Base-by-base conservation (phyloP, 2,888 invertebrate genomes). In the Cryptus armator region DNA sequence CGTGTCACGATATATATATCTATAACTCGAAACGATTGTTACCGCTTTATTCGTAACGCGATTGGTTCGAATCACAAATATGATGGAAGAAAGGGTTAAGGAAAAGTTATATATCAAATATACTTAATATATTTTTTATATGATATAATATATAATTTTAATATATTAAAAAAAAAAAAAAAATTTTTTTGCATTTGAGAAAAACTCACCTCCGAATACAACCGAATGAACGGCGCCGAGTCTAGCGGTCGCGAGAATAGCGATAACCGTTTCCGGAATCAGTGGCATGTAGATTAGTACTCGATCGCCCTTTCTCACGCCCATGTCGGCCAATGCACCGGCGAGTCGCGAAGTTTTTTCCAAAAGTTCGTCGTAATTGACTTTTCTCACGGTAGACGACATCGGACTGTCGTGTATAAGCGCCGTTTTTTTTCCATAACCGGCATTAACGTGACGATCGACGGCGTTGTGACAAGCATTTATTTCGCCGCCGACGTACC, bases 211-310 rank as follows among this genome's bases (percentile, higher is more conserved):
- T 91, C 99, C 99, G 94, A 99, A 99, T 0, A 99, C 99, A 0
- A 99, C 97, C 0, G 98, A 98, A 92, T 99, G 99, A n/a, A 98
- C 95, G 2, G 98, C 99, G 0, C 99, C 99, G 10, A 99, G 94
- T 66, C 99, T 95, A 51, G 97, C 97, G 1, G 97, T 97, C 0
- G 99, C 98, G 89, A 99, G 93, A 97, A 99, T 98, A 0, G 98
- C 96, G 74, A 98, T 95, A 66, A 98, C 95, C 0, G 98, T 97
- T 94, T 99, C 98, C 0, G 99, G 98, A 68, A 99, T 97, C 81
- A 99, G 95, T 0, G 99, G 99, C 99, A 99, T 99, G 93, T 99
- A 99, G 90, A 99, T 98, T 1, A 99, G 95, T 0, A 99, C 98
- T 0, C 97, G 94, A 90, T 98, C 98, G 0, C 98, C 98, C 89